Evolutionary conservation across 2,888 invertebrate species (phyloP).

Genomic region (Chloroclysta siterata): DNA sequence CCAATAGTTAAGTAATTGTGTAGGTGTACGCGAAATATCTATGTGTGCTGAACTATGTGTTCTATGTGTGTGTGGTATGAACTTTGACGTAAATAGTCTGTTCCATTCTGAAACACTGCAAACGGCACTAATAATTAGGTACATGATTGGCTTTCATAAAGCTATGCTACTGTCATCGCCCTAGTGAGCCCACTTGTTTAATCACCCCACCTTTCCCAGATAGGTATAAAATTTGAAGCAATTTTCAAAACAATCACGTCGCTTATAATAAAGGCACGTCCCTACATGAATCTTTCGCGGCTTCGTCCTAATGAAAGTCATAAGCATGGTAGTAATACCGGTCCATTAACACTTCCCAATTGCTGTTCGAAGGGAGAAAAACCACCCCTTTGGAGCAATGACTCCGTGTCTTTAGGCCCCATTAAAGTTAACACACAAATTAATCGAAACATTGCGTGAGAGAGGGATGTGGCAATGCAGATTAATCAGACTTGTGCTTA

Average conservation of each 20-base stretch:
- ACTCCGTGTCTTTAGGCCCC: constrained; percentile 60
- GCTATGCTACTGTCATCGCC: neutral
- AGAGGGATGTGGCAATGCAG: constrained; percentile 14
- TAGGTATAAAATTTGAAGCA: constrained; percentile 48
- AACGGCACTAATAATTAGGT: neutral
- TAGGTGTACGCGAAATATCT: too few relatives aligned
- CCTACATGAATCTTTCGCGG: constrained; percentile 78
- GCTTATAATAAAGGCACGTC: constrained; percentile 77
- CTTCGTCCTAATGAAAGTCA: constrained; percentile 79
- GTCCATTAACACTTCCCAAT: constrained; percentile 77
- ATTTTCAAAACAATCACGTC: constrained; percentile 79
- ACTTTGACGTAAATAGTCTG: too few relatives aligned
- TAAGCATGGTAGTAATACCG: constrained; percentile 77
- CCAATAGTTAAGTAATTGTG: too few relatives aligned
- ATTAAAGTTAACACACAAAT: constrained; percentile 74
- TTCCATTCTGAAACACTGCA: neutral
- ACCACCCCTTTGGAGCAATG: constrained; percentile 59
- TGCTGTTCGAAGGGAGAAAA: constrained; percentile 69
- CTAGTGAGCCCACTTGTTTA: neutral
- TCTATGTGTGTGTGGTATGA: too few relatives aligned
- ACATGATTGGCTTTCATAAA: neutral
- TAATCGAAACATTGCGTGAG: constrained; percentile 57
- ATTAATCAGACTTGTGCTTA: constrained; percentile 12
- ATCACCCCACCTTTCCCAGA: constrained; percentile 31
- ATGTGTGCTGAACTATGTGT: too few relatives aligned